Evolutionary conservation across 2,797 vertebrate genomes (phyloP).

Genomic region (Scomberomorus guttatus): DNA sequence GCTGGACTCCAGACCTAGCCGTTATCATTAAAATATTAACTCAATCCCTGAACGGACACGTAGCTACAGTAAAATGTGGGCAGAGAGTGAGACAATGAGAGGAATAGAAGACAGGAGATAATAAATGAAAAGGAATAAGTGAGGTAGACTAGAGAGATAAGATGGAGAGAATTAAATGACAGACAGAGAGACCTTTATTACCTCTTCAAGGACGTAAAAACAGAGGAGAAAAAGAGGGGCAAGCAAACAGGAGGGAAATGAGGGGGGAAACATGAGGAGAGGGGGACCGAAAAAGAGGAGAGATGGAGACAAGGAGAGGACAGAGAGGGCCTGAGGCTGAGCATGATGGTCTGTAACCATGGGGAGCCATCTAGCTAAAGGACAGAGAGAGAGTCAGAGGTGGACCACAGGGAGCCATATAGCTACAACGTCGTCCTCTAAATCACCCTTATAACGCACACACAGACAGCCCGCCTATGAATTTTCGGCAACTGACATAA

Average conservation of each 20-base stretch:
- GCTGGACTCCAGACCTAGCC: conserved; percentile 12
- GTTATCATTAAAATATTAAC: conserved; percentile 45
- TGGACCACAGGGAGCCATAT: conserved; percentile 66
- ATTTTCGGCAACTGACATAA: conserved; percentile 26
- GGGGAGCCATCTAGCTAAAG: conserved; percentile 78
- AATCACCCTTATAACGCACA: conserved; percentile 72
- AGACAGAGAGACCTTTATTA: conserved; percentile 54
- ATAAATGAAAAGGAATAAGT: conserved; percentile 5
- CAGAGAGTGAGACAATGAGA: conserved; percentile 13
- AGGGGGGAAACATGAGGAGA: conserved; percentile 50
- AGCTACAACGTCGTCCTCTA: conserved; percentile 61
- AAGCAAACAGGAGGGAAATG: conserved; percentile 61
- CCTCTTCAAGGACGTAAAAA: conserved; percentile 70
- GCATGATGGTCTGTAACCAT: conserved; percentile 75
- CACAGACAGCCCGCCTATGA: conserved; percentile 19
- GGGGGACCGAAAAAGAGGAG: conserved; percentile 45
- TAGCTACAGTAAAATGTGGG: conserved; percentile 8
- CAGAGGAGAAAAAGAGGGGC: conserved; percentile 52
- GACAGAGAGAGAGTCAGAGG: conserved; percentile 75
- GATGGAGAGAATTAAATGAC: conserved; percentile 41
- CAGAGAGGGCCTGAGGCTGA: conserved; percentile 72
- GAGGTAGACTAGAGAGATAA: conserved; percentile 17
- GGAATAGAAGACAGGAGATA: conserved; percentile 3
- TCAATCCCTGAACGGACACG: conserved; percentile 38
- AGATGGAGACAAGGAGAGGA: conserved; percentile 72